Evolutionary conservation across 2,888 invertebrate genomes (phyloP).

Genomic region (Lycia hirtaria): DNA sequence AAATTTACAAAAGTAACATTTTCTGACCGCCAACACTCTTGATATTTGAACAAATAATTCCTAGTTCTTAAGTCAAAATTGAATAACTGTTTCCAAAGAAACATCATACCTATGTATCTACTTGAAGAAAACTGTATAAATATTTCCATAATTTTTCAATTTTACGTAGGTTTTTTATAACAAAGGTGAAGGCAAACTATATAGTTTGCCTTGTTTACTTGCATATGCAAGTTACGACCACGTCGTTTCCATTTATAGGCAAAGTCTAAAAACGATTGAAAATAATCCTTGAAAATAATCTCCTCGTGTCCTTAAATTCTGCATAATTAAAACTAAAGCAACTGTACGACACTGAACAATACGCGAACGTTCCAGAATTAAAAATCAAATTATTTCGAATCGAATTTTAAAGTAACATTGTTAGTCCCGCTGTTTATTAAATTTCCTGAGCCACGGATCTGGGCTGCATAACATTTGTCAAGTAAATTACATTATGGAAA

Average conservation of each 20-base stretch:
- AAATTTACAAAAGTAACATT: too few species aligned
- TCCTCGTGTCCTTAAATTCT: not conserved
- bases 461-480: too few species aligned
- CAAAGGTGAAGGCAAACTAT: slow-evolving; percentile 17
- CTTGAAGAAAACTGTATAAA: not conserved
- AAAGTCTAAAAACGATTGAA: not conserved
- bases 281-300: slow-evolving; percentile 21
- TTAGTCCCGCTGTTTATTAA: too few species aligned
- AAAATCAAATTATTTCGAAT: too few species aligned
- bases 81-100: not conserved
- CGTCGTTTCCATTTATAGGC: not conserved
- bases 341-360: not conserved
- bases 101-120: not conserved
- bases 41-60: too few species aligned
- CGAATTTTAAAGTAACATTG: too few species aligned
- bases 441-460: too few species aligned
- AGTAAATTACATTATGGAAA: too few species aligned
- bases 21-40: too few species aligned
- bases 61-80: not conserved
- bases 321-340: not conserved
- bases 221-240: slow-evolving; percentile 14
- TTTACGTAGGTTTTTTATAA: not conserved
- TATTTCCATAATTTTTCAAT: slow-evolving; percentile 12
- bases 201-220: too few species aligned
- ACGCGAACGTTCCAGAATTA: too few species aligned